Evolutionary conservation across 2,113 vertebrate species (phyloP).

Genomic region (Marmota flaviventris): DNA sequence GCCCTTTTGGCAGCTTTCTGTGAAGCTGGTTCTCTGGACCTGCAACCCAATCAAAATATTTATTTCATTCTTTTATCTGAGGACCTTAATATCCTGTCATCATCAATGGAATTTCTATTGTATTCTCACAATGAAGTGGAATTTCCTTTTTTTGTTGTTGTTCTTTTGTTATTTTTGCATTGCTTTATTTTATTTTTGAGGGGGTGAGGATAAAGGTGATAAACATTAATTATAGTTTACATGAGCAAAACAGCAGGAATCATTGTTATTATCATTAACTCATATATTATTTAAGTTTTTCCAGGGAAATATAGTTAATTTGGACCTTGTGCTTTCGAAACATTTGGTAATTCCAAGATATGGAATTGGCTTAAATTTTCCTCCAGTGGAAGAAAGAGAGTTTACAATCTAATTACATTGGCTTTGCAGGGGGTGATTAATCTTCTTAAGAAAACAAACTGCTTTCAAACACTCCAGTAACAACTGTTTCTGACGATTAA

Average conservation of each 20-base stretch:
- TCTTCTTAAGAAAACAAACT: constrained; percentile 81
- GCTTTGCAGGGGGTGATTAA: constrained; percentile 83
- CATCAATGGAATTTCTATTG: constrained; percentile 21
- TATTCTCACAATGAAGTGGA: background rate
- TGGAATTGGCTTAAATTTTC: constrained; percentile 63
- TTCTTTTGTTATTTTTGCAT: constrained; percentile 18
- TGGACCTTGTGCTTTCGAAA: constrained; percentile 48
- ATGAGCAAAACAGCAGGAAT: constrained; percentile 49
- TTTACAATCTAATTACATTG: constrained; percentile 80
- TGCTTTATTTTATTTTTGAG: constrained; percentile 47
- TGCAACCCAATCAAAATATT: constrained; percentile 40
- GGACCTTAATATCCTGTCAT: background rate
- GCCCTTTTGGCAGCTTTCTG: background rate
- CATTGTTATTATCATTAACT: constrained; percentile 50
- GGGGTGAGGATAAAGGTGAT: background rate
- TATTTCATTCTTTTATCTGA: constrained; percentile 41
- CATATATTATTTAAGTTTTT: constrained; percentile 56
- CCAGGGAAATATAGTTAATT: constrained; percentile 61
- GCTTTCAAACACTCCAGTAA: constrained; percentile 80
- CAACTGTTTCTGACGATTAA: constrained; percentile 77
- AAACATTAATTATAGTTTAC: constrained; percentile 29
- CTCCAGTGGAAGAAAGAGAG: constrained; percentile 62
- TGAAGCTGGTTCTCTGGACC: background rate
- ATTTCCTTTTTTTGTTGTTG: background rate
- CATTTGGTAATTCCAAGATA: constrained; percentile 65